Evolutionary conservation across 2,113 vertebrate genomes (phyloP).

Genomic region (Lampris incognitus): DNA sequence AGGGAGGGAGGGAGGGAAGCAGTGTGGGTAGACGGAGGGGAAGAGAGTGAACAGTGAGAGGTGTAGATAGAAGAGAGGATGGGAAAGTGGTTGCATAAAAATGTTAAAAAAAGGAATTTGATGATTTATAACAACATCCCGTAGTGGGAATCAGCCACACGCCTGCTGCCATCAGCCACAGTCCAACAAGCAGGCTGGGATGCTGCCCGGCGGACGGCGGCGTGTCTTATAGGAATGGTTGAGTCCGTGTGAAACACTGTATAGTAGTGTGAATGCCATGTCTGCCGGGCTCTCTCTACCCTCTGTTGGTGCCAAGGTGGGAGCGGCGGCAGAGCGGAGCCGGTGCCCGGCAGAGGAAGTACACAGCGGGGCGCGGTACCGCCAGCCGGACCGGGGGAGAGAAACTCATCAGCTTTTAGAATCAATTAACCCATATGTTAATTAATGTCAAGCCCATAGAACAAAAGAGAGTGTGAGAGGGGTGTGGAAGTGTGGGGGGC

Average conservation of each 20-base stretch:
- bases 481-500: slow-evolving; percentile 66
- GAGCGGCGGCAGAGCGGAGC: slow-evolving; percentile 64
- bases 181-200: slow-evolving; percentile 77
- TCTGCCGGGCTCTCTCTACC: slow-evolving; percentile 54
- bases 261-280: slow-evolving; percentile 64
- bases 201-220: slow-evolving; percentile 55
- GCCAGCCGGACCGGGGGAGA: slow-evolving; percentile 80
- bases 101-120: slow-evolving; percentile 44
- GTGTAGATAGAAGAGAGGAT: slow-evolving; percentile 46
- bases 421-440: slow-evolving; percentile 98
- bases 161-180: slow-evolving; percentile 76
- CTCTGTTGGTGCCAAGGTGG: slow-evolving; percentile 71
- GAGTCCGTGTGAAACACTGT: slow-evolving; percentile 46
- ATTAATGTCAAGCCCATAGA: slow-evolving; percentile 96
- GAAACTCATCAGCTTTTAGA: slow-evolving; percentile 93
- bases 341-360: slow-evolving; percentile 52
- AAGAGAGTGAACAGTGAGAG: slow-evolving; percentile 47
- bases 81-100: slow-evolving; percentile 49
- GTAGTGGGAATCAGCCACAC: slow-evolving; percentile 66
- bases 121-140: slow-evolving; percentile 74
- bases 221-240: slow-evolving; percentile 33
- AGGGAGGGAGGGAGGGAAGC: slow-evolving; percentile 15
- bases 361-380: slow-evolving; percentile 43
- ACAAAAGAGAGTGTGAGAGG: slow-evolving; percentile 84
- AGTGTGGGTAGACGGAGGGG: slow-evolving; percentile 21